Conservation (phyloP, 2,888 invertebrate genomes). For the Caenorhabditis japonica region DNA sequence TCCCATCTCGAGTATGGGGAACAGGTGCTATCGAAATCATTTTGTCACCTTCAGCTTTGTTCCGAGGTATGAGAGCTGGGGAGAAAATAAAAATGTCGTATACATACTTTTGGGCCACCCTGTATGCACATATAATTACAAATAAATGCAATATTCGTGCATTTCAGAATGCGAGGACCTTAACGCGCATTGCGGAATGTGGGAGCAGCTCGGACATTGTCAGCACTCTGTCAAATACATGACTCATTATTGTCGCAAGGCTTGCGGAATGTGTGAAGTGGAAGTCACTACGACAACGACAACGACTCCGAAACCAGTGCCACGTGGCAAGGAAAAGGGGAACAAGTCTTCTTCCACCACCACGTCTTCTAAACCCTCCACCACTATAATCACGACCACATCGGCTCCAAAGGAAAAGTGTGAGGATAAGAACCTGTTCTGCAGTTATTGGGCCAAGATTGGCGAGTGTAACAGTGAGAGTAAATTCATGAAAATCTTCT, state of each 20-base stretch:
- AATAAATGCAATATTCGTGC: not conserved
- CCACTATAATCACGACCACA: constrained; percentile 27
- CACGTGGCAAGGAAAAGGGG: constrained; percentile 37
- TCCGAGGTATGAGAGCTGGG: no score
- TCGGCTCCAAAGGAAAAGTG: constrained; percentile 54
- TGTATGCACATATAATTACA: no score
- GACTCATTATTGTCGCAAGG: constrained; percentile 76
- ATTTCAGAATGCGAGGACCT: constrained; percentile 75
- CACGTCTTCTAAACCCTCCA: constrained; percentile 12
- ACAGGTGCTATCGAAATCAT: no score
- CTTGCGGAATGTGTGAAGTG: constrained; percentile 57
- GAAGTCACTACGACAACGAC: constrained; percentile 37
- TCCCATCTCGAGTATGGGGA: no score
- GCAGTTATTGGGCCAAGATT: constrained; percentile 77
- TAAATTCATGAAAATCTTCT: constrained; percentile 77
- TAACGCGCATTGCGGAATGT: constrained; percentile 77
- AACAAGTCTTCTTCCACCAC: constrained; percentile 27
- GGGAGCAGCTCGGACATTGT: constrained; percentile 77
- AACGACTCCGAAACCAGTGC: constrained; percentile 39
- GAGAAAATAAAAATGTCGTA: no score
- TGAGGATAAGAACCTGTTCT: constrained; percentile 77
- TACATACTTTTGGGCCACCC: no score
- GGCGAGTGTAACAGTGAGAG: constrained; percentile 76
- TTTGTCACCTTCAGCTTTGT: no score
- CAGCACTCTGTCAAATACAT: constrained; percentile 77